phyloP scores from a whole-genome alignment of 2,113 vertebrate genomes.

The Campylorhamphus procurvoides region DNA sequence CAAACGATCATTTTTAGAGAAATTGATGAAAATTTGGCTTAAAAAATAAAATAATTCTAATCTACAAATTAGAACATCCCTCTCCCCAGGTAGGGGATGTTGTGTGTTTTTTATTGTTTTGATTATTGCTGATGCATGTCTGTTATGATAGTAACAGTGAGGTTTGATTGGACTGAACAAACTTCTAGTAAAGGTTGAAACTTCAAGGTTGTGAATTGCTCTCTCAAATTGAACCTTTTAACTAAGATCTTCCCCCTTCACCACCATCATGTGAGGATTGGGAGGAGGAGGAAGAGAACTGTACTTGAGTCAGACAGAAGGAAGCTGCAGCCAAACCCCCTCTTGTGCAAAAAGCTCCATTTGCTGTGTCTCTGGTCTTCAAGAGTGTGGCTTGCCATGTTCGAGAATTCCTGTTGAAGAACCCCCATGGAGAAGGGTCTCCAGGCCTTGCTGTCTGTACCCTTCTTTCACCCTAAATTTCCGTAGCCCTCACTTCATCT shows the following conservation, averaged over 20 bases:
- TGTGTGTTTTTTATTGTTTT: not conserved
- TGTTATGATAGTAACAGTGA: not conserved
- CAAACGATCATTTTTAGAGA: not conserved
- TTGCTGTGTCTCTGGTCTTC: not conserved
- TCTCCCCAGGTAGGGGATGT: not conserved
- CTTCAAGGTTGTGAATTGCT: not conserved
- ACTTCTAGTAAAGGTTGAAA: not conserved
- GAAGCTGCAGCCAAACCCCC: not conserved
- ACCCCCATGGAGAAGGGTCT: not conserved
- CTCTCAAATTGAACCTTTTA: not conserved
- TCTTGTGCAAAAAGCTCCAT: not conserved
- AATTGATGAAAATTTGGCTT: not conserved
- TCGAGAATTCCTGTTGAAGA: not conserved
- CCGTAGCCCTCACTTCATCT: not conserved
- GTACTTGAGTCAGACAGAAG: not conserved
- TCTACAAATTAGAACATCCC: not conserved
- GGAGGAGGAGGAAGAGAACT: not conserved
- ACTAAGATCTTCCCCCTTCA: not conserved
- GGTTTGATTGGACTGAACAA: not conserved
- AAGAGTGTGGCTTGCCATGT: not conserved
- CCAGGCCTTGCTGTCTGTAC: accelerated
- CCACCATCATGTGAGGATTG: accelerated
- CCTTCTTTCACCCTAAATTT: not conserved
- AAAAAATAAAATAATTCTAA: not conserved
- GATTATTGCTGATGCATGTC: not conserved